These are phyloP conservation scores for Florisuga fusca DNA, from an alignment of 2,797 vertebrate species.

Conservation along the genomic window DNA sequence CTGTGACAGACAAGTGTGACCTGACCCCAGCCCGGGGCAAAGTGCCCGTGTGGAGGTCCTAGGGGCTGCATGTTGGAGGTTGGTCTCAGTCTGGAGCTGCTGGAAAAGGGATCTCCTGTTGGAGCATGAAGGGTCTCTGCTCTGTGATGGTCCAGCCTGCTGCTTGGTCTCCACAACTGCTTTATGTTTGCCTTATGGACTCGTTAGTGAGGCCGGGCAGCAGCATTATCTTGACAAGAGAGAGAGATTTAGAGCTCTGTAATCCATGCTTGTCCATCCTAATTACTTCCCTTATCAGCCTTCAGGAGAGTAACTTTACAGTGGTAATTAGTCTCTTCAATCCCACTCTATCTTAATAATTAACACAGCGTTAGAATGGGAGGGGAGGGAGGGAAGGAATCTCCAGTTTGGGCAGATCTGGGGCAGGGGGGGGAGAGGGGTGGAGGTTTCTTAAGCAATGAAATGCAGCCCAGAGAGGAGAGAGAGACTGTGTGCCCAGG, in stretches of 20 bases:
- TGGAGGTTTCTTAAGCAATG: not conserved
- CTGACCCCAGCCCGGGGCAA: not conserved
- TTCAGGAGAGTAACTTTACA: constrained; percentile 60
- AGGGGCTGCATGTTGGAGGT: not conserved
- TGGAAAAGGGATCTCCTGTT: not conserved
- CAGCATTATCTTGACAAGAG: constrained; percentile 67
- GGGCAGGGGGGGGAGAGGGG: not conserved
- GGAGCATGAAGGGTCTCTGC: not conserved
- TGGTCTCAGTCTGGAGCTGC: not conserved
- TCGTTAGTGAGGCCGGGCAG: not conserved
- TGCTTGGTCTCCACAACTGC: not conserved
- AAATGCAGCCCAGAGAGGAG: not conserved
- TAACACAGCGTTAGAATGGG: not conserved
- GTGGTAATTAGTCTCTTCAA: constrained; percentile 73
- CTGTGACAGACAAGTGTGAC: fast-evolving
- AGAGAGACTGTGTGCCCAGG: not conserved
- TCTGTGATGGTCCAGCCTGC: fast-evolving
- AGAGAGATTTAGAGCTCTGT: constrained; percentile 60
- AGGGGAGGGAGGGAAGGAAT: not conserved
- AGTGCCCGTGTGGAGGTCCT: not conserved
- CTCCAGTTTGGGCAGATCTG: not conserved
- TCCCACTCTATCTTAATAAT: constrained; percentile 68
- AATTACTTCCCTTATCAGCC: constrained; percentile 78
- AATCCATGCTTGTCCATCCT: constrained; percentile 74
- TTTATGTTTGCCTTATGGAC: not conserved